Evolutionary conservation across 2,888 invertebrate genomes (phyloP).

Genomic region (Microctonus hyperodae): DNA sequence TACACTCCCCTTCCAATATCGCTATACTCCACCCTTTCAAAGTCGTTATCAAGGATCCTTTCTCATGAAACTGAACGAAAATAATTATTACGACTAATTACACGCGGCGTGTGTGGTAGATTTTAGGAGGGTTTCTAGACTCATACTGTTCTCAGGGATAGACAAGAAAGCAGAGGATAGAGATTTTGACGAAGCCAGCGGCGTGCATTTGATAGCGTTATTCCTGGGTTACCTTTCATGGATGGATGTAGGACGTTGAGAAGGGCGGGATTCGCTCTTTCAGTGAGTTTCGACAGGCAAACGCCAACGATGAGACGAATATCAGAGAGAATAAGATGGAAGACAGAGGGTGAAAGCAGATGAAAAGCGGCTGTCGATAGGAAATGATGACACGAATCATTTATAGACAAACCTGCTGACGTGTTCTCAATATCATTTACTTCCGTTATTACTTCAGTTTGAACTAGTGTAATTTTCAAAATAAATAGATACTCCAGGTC

Average conservation of each 20-base stretch:
- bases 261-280: constrained; percentile 27
- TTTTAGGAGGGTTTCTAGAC: constrained; percentile 9
- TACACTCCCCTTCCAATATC: constrained; percentile 26
- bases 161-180: constrained; percentile 27
- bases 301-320: constrained; percentile 31
- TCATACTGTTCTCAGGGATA: constrained; percentile 25
- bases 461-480: neutral
- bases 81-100: constrained; percentile 41
- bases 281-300: constrained; percentile 39
- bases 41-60: constrained; percentile 34
- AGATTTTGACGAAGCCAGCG: constrained; percentile 39
- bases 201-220: constrained; percentile 61
- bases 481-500: neutral
- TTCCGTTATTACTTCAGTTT: neutral
- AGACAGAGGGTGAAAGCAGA: constrained; percentile 8
- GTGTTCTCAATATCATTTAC: neutral
- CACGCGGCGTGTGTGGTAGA: constrained; percentile 31
- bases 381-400: constrained; percentile 9
- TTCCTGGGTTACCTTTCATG: constrained; percentile 51
- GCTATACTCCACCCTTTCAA: constrained; percentile 22
- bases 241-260: constrained; percentile 33
- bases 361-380: constrained; percentile 27
- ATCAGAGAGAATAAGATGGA: constrained; percentile 21
- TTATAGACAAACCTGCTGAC: constrained; percentile 7
- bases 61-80: constrained; percentile 37